Evolutionary conservation across 1,140 invertebrate genomes (phyloP), one percentile per base, ranked within the genome.

Genomic region (Drosophila cardini): DNA sequence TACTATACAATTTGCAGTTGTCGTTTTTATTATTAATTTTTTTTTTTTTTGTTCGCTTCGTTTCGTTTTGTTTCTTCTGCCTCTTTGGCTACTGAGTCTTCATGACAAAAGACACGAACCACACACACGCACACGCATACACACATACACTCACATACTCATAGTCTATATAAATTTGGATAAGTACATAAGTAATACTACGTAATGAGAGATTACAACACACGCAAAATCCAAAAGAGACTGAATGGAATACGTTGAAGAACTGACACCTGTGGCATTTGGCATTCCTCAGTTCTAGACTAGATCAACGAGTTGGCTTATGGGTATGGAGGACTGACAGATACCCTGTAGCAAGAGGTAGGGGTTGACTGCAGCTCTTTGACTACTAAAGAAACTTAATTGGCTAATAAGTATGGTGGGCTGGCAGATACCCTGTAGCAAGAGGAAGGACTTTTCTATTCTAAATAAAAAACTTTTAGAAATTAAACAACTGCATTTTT

Each of bases 1-100:
- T 87, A 75, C 76, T 72, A 87, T 87, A 79, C 79, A 86, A 86
- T 86, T 86, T 86, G 78, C 75, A 82, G 76, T 69, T 85, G 64
- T 50, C 68, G 64, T 70, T 78, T n/a, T n/a, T n/a, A n/a, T n/a
- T n/a, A n/a, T n/a, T n/a, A n/a, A n/a, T n/a, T n/a, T n/a, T n/a
- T n/a, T n/a, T n/a, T n/a, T n/a, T n/a, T n/a, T n/a, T 83, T 69
- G 68, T 62, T 46, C 38, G n/a, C 13, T 60, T 55, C 46, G 48
- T 26, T 18, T 63, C 38, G 15, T 40, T 55, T 40, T 3, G 16
- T 55, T 30, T 38, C 21, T 38, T 40, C 21, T n/a, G 52, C 9
- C 18, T 57, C 38, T 57, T 38, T 18, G 5, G 34, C 52, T 43
- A 46, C 42, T 60, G 16, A 55, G 38, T 55, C 52, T 62, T 62